Conservation (phyloP, 1,140 invertebrate species). For the Paraescarpia echinospica region DNA sequence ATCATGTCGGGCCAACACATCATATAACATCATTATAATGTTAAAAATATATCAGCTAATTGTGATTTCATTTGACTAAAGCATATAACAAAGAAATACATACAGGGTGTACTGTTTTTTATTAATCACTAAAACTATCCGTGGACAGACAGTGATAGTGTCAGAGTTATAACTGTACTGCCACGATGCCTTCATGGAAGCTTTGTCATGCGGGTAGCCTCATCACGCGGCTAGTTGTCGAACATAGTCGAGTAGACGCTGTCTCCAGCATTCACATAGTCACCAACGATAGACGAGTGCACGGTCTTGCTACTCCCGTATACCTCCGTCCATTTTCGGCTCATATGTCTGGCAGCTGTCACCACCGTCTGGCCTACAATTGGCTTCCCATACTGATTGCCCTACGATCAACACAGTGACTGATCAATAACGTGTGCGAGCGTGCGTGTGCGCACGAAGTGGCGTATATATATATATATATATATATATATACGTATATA, state of each 20-base stretch:
- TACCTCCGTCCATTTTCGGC: neutral
- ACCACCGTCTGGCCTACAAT: slow-evolving; percentile 12
- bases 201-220: neutral
- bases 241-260: neutral
- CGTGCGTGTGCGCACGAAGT: neutral
- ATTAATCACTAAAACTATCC: no score
- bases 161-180: no score
- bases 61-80: no score
- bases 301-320: neutral
- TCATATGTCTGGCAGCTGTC: neutral
- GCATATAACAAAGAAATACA: no score
- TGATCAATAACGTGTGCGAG: neutral
- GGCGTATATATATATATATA: neutral
- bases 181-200: no score
- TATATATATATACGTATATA: neutral
- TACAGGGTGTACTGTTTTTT: no score
- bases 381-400: neutral
- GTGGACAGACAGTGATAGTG: no score
- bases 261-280: slow-evolving; percentile 10
- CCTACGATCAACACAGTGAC: neutral
- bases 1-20: no score
- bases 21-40: no score
- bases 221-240: neutral
- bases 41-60: no score
- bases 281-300: neutral